These are phyloP conservation scores for Enteromius anoplus DNA, from an alignment of 2,797 vertebrate genomes.

Conservation along the genomic window DNA sequence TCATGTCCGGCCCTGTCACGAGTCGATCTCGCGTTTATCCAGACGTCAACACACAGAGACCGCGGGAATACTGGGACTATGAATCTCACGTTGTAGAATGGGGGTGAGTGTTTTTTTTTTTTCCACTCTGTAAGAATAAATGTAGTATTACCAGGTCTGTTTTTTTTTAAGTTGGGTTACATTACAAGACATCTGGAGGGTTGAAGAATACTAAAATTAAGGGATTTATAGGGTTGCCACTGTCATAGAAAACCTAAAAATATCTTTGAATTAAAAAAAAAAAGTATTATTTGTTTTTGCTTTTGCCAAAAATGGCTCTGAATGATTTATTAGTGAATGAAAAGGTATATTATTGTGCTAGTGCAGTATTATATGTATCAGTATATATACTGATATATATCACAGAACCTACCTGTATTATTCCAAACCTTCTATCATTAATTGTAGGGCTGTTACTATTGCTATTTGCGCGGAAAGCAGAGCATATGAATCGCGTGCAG, in stretches of 20 bases:
- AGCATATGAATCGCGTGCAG: too few relatives aligned
- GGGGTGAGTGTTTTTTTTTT: slow-evolving; percentile 65
- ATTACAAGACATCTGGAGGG: not conserved
- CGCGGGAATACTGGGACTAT: slow-evolving; percentile 78
- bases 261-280: not conserved
- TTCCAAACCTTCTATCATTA: too few relatives aligned
- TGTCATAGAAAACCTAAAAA: not conserved
- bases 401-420: too few relatives aligned
- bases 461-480: too few relatives aligned
- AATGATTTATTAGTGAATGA: not conserved
- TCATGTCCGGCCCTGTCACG: slow-evolving; percentile 73
- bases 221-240: not conserved
- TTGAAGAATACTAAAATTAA: not conserved
- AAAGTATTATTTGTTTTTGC: too few relatives aligned
- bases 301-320: not conserved
- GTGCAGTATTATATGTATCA: not conserved
- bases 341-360: not conserved
- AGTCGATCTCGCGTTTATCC: slow-evolving; percentile 75
- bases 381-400: not conserved
- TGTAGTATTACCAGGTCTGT: not conserved
- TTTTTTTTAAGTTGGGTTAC: not conserved
- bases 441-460: too few relatives aligned
- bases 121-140: not conserved
- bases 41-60: slow-evolving; percentile 76
- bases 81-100: slow-evolving; percentile 77